Base-by-base conservation (phyloP, 2,797 vertebrate species). In the Syngnathus rostellatus region DNA sequence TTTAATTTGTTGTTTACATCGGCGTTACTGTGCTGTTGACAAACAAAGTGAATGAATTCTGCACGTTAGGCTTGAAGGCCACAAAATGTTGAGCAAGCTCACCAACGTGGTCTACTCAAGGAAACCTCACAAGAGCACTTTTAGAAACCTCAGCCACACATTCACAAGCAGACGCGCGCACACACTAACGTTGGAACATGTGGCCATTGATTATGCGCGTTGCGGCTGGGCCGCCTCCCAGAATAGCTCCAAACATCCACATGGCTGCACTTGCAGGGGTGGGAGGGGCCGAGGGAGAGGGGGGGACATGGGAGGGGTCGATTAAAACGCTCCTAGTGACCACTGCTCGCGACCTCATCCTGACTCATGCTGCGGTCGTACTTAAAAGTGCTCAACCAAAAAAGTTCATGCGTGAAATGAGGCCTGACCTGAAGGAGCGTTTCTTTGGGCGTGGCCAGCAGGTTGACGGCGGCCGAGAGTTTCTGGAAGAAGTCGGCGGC, bases 401-500 rank as follows among this genome's bases (percentile, higher is more conserved):
- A 53, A 21, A 10, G 17, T 17, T 17, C 8, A 16, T 2, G 6
- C 6, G 19, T 31, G 39, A n/a, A 12, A 5, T 4, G 39, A 21
- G 39, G 59, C 55, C 85, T 82, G 81, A 93, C 92, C 91, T 93
- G 91, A 60, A 91, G 79, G 2, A 92, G 88, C 2, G 85, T 91
- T 77, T 92, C 89, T 77, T 89, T 93, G 68, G 91, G 92, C 1
- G 91, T 92, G 53, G 92, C 91, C 75, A 93, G 87, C 66, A 93
- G 85, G 74, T 93, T 92, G 72, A 91, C 90, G 5, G 92, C 91
- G 8, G 89, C 86, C 0, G 91, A 92, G 4, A 93, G 84, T 72
- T 91, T 93, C 79, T 86, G 89, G 83, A 93, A 90, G 77, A 90
- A 92, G 11, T 91, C 82, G 0, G 73, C 3, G 41, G 89, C 87